These are phyloP conservation scores for Neolamprologus longior DNA, from an alignment of 2,113 vertebrate species.

Conservation along the genomic window DNA sequence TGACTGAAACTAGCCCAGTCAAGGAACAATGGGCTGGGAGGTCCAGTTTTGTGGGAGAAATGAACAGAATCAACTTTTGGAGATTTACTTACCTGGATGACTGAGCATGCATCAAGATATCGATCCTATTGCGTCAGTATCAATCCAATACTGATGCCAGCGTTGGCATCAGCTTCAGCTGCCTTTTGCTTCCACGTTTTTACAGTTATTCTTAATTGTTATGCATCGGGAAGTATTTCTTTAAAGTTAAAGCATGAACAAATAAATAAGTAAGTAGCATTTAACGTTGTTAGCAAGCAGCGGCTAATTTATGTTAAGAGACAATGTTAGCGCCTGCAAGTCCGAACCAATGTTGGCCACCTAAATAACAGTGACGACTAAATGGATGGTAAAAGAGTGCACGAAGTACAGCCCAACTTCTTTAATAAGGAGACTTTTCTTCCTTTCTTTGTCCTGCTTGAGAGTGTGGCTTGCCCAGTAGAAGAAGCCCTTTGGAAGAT, in stretches of 20 bases:
- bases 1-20: not conserved
- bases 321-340: fast-evolving
- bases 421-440: not conserved
- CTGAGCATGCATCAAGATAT: not conserved
- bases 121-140: not conserved
- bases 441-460: not conserved
- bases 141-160: not conserved
- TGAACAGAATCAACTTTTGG: not conserved
- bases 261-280: not conserved
- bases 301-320: not conserved
- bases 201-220: not conserved
- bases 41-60: not conserved
- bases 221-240: not conserved
- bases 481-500: not conserved
- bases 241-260: not conserved
- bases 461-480: no score
- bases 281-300: not conserved
- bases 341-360: not conserved
- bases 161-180: not conserved
- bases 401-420: not conserved
- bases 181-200: no score
- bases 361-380: not conserved
- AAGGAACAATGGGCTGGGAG: not conserved
- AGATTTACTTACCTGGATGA: not conserved
- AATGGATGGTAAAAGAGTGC: not conserved